Conservation (phyloP, 2,888 invertebrate species). For the Tipula vernalis region DNA sequence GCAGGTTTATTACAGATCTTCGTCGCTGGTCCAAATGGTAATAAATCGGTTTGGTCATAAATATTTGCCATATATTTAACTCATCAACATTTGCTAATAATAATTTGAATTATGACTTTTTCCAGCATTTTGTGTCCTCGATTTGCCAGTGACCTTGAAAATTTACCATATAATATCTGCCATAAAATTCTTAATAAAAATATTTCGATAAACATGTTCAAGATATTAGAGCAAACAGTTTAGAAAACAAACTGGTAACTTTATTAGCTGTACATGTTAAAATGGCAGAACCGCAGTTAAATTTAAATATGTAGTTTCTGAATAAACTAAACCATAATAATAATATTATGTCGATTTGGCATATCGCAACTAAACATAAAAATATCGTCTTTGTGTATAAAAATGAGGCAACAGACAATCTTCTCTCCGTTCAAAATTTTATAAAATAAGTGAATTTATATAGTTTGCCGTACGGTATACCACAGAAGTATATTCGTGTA, state of each 20-base stretch:
- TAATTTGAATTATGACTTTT: too few relatives aligned
- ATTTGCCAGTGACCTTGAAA: too few relatives aligned
- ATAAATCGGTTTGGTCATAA: too few relatives aligned
- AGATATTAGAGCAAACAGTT: neutral
- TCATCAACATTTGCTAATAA: too few relatives aligned
- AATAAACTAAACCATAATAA: neutral
- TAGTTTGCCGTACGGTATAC: neutral
- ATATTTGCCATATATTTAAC: too few relatives aligned
- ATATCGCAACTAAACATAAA: neutral
- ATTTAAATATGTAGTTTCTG: neutral
- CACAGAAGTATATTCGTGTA: too few relatives aligned
- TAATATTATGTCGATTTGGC: neutral
- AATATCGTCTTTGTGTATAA: neutral
- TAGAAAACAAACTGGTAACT: neutral
- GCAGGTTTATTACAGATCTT: too few relatives aligned
- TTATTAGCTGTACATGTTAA: neutral
- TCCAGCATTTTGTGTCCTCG: too few relatives aligned
- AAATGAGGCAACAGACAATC: neutral
- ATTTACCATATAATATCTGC: neutral
- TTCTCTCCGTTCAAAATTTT: neutral
- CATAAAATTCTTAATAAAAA: neutral
- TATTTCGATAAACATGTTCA: neutral
- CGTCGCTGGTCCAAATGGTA: too few relatives aligned
- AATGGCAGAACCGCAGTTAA: neutral
- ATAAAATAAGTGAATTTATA: neutral